Conservation (phyloP, 2,113 vertebrate species). For the Archilochus colubris region DNA sequence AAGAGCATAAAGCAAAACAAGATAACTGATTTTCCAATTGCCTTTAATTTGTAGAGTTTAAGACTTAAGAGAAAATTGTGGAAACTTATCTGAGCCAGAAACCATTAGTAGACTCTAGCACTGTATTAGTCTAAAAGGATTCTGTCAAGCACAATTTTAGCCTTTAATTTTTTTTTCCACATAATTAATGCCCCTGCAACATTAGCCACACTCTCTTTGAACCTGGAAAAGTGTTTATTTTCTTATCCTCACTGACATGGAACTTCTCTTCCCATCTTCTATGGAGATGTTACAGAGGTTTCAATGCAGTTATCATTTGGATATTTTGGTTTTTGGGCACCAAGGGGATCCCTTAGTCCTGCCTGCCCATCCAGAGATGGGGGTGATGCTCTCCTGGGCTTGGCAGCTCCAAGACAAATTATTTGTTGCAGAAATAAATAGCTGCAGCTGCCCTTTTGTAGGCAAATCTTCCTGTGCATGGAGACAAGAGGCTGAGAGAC, state of each 20-base stretch:
- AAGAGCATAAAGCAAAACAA: slow-evolving; percentile 44
- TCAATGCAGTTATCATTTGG: not conserved
- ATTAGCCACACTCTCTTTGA: slow-evolving; percentile 28
- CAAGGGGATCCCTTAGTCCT: not conserved
- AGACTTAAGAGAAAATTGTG: slow-evolving; percentile 44
- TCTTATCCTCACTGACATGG: not conserved
- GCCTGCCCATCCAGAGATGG: not conserved
- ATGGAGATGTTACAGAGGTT: not conserved
- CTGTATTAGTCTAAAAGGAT: slow-evolving; percentile 48
- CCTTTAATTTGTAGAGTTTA: slow-evolving; percentile 47
- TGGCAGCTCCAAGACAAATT: too few species aligned
- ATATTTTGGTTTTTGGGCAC: not conserved
- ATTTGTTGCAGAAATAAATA: too few species aligned
- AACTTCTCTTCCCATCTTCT: not conserved
- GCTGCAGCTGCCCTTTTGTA: too few species aligned
- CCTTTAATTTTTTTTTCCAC: not conserved
- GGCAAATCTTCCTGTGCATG: too few species aligned
- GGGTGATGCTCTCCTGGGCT: not conserved
- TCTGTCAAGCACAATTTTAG: slow-evolving; percentile 49
- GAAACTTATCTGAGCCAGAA: slow-evolving; percentile 47
- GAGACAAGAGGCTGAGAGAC: too few species aligned
- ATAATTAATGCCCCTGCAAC: slow-evolving; percentile 36
- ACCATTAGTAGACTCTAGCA: slow-evolving; percentile 35
- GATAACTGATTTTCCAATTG: slow-evolving; percentile 63
- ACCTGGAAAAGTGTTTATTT: not conserved